phyloP scores from a whole-genome alignment of 1,140 invertebrate genomes.

The Bathynomus jamesi region DNA sequence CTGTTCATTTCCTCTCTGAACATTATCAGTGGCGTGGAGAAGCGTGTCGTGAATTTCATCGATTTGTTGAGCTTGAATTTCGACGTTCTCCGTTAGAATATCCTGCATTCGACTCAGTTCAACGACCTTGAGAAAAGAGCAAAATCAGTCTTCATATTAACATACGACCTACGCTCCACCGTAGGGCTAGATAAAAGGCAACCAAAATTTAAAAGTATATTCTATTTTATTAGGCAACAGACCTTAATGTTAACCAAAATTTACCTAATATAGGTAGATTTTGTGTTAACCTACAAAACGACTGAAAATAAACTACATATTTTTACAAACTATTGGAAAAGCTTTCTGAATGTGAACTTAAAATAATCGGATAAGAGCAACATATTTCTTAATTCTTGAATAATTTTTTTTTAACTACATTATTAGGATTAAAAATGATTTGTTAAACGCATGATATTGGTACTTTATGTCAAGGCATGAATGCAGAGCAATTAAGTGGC shows the following conservation, averaged over 20 bases:
- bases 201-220: background rate
- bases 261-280: background rate
- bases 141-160: background rate
- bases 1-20: constrained; percentile 93
- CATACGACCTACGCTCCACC: too few species aligned
- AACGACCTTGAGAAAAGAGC: constrained; percentile 69
- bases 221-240: background rate
- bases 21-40: constrained; percentile 85
- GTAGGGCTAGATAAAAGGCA: too few species aligned
- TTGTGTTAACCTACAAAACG: background rate
- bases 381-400: too few species aligned
- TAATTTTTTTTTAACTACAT: too few species aligned
- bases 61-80: constrained; percentile 88
- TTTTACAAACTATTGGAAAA: background rate
- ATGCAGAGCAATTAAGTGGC: too few species aligned
- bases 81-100: constrained; percentile 92
- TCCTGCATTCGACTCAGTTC: constrained; percentile 95
- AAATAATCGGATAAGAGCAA: too few species aligned
- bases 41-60: constrained; percentile 79
- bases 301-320: background rate
- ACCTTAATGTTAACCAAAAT: background rate
- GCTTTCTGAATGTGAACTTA: too few species aligned
- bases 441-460: too few species aligned
- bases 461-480: too few species aligned
- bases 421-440: too few species aligned